A percentile compares a stretch with the other conserved stretches of the same genome.
Conservation (phyloP, 2,113 vertebrate species). For the Thalassarche chlororhynchos region DNA sequence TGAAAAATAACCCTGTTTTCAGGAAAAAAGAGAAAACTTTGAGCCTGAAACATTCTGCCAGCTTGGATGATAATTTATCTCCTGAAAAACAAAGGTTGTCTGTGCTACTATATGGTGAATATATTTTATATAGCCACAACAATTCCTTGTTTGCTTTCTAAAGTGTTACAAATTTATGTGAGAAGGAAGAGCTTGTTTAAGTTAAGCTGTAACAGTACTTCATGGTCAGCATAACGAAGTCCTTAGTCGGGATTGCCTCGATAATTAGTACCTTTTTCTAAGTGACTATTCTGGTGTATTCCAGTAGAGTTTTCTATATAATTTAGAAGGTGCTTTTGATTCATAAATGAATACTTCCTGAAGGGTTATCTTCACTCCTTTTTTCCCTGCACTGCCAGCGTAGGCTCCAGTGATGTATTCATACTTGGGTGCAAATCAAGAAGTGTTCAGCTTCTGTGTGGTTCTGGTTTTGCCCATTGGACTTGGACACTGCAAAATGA, state of each 20-base stretch:
- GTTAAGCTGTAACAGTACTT: not conserved
- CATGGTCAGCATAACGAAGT: not conserved
- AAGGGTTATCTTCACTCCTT: not conserved
- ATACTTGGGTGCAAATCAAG: not conserved
- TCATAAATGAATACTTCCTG: not conserved
- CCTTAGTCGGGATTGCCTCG: not conserved
- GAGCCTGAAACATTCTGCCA: not conserved
- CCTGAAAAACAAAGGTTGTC: not conserved
- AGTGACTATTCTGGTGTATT: not conserved
- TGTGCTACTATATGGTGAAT: not conserved
- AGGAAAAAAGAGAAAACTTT: not conserved
- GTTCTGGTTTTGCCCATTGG: not conserved
- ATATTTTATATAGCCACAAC: not conserved
- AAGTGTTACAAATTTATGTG: not conserved
- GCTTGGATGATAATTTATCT: not conserved
- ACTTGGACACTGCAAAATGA: not conserved
- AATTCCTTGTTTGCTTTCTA: not conserved
- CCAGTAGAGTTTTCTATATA: not conserved
- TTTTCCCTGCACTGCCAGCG: fast-evolving
- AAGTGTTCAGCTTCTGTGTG: not conserved
- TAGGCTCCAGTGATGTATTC: not conserved
- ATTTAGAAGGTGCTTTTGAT: not conserved
- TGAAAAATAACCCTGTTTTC: not conserved
- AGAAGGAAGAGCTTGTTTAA: not conserved
- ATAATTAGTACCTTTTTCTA: not conserved